Evolutionary conservation across 2,888 invertebrate genomes (phyloP).

Genomic region (Cataglyphis livida): DNA sequence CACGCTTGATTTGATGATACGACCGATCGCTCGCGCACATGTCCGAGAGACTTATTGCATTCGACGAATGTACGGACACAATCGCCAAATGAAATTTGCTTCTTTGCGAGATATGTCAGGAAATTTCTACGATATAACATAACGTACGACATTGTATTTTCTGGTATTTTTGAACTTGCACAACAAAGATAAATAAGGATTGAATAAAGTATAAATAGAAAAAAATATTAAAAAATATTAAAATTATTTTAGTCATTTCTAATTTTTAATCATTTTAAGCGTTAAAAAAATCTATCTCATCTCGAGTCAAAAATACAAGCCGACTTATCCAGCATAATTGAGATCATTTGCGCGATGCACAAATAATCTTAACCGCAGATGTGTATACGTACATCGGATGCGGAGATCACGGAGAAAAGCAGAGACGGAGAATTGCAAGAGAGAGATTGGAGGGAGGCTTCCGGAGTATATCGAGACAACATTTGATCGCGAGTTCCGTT

Average conservation of each 20-base stretch:
- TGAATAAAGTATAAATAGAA: background rate
- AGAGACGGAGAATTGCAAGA: conserved; percentile 26
- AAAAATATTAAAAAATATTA: background rate
- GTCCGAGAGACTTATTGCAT: conserved; percentile 39
- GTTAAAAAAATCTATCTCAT: background rate
- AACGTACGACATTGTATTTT: background rate
- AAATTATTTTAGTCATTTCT: background rate
- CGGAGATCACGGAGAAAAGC: conserved; percentile 25
- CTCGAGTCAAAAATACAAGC: background rate
- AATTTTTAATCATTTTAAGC: background rate
- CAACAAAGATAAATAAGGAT: background rate
- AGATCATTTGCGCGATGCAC: conserved; percentile 9
- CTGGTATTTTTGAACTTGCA: background rate
- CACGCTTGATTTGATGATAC: conserved; percentile 58
- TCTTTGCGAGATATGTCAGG: background rate
- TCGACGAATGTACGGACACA: background rate
- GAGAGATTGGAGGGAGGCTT: conserved; percentile 52
- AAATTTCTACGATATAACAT: background rate
- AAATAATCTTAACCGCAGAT: conserved; percentile 36
- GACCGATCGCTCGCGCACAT: conserved; percentile 24
- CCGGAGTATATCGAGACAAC: conserved; percentile 60
- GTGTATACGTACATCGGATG: conserved; percentile 10
- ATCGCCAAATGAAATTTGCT: conserved; percentile 37
- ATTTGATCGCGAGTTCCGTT: conserved; percentile 71
- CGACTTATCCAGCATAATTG: conserved; percentile 19